Evolutionary conservation across 2,888 invertebrate genomes (phyloP).

Genomic region (Gibbula magus): DNA sequence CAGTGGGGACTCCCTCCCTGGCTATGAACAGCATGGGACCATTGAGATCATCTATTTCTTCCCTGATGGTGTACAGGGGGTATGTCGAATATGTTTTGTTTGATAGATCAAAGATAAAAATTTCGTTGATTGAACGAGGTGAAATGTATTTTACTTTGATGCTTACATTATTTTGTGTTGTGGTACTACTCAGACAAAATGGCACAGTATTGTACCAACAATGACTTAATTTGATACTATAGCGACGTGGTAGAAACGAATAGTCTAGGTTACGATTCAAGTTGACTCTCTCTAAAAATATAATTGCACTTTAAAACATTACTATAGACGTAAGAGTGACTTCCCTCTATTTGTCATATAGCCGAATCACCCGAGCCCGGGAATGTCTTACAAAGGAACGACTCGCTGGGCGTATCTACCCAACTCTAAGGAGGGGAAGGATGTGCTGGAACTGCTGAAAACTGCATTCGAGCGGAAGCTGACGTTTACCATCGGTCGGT

Average conservation of each 20-base stretch:
- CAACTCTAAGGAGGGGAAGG: slow-evolving; percentile 57
- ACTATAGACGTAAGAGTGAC: background rate
- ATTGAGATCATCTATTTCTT: slow-evolving; percentile 69
- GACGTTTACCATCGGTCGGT: slow-evolving; percentile 63
- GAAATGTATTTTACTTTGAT: background rate
- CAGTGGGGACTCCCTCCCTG: slow-evolving; percentile 36
- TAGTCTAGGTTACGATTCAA: no score
- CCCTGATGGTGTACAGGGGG: slow-evolving; percentile 57
- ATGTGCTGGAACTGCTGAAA: slow-evolving; percentile 53
- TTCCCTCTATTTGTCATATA: slow-evolving; percentile 27
- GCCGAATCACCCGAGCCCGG: slow-evolving; percentile 64
- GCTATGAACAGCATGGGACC: slow-evolving; percentile 41
- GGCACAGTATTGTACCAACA: no score
- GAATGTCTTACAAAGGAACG: slow-evolving; percentile 56
- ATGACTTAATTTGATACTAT: no score
- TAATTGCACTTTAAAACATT: background rate
- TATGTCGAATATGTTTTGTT: slow-evolving; percentile 31
- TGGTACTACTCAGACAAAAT: no score
- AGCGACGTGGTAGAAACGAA: no score
- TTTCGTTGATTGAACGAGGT: background rate
- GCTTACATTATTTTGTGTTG: no score
- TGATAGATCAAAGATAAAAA: background rate
- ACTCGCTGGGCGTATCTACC: slow-evolving; percentile 63
- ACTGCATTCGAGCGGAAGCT: slow-evolving; percentile 60
- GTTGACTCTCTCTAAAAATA: background rate